Base-by-base conservation (phyloP, 2,888 invertebrate species). In the Eilema sororculum region DNA sequence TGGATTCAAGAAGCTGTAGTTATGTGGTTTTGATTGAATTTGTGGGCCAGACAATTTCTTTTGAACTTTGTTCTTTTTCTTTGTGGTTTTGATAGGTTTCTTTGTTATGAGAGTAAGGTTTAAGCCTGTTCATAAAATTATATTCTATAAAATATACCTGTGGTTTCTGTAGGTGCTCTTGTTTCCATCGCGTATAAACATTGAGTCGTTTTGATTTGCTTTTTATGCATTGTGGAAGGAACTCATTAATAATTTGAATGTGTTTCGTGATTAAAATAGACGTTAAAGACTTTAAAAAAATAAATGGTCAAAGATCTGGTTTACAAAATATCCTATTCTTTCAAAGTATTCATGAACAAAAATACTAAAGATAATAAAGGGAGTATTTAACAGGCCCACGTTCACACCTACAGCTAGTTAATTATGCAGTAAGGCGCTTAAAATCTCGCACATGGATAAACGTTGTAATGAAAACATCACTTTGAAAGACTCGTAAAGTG, bases 381-480 rank as follows among this genome's bases (percentile, higher is more conserved):
- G 3, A 57, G 22, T 59, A 59, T 68, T 62, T 63, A 65, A 67
- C 65, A 62, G 58, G 13, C n/a, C 59, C 37, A 61, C 57, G 25
- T 68, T 60, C 30, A 46, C 69, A 66, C 46, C 28, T 77, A 66
- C 25, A 10, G 9, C 63, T 37, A 24, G 62, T 77, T 76, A 71
- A 76, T 77, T 77, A 81, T 81, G 79, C 82, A 77, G 65, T 67
- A 66, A 73, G 46, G 33, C 60, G 71, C 68, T 73, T 75, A 77
- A 79, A 75, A 79, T 78, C 65, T 71, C 64, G 25, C 64, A 30
- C 72, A 70, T 58, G 59, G 30, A 46, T 65, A 57, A 70, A 69
- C 73, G 66, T 58, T 37, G 69, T 80, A 79, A 78, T 80, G 76
- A 81, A 80, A 74, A 72, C 75, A 71, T 79, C 57, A 65, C 69